Base-by-base conservation (phyloP, 2,888 invertebrate species). In the Gasteruption jaculator region DNA sequence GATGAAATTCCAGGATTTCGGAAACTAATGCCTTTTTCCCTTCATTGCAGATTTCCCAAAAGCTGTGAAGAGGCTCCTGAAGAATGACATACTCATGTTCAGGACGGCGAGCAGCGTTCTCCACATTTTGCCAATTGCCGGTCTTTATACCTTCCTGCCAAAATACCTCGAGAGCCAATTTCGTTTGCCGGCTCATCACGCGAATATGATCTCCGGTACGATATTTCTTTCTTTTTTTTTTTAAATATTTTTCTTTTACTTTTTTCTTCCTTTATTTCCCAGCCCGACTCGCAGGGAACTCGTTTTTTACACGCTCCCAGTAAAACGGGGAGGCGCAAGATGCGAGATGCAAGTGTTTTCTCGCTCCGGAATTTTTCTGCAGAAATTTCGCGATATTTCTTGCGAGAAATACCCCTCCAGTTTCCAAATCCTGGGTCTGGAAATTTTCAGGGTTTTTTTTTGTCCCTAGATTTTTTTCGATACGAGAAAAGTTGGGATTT, bases 141-240 rank as follows among this genome's bases (percentile, higher is more conserved):
- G 92, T 3, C 79, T 93, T 19, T 92, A 92, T 74, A 91, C 91
- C 49, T 93, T 93, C 73, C 77, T 93, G 63, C 92, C 93, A 46
- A 93, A 93, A 72, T 93, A 92, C 72, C 76, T 93, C 57, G 92
- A 93, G 76, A 86, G 89, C 50, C 91, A 93, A 76, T 93, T 92
- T 75, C 81, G 90, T 41, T 73, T 92, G 67, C 85, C 91, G 7
- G 89, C 92, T 37, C 86, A 90, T 61, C 84, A 87, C 61, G 92
- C 92, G 49, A 91, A 90, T 72, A 83, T 92, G 79, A 86, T 92
- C 64, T 87, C 91, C 73, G 89, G 87, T 86, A 63, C n/a, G n/a
- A n/a, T n/a, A n/a, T n/a, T 10, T 16, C 20, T 25, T 29, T 32
- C n/a, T 35, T 15, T 35, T 41, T 20, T 10, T 35, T 33, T 10